Evolutionary conservation across 2,113 vertebrate genomes (phyloP), one percentile per base, ranked within the genome.

Genomic region (Mystacornis crossleyi): DNA sequence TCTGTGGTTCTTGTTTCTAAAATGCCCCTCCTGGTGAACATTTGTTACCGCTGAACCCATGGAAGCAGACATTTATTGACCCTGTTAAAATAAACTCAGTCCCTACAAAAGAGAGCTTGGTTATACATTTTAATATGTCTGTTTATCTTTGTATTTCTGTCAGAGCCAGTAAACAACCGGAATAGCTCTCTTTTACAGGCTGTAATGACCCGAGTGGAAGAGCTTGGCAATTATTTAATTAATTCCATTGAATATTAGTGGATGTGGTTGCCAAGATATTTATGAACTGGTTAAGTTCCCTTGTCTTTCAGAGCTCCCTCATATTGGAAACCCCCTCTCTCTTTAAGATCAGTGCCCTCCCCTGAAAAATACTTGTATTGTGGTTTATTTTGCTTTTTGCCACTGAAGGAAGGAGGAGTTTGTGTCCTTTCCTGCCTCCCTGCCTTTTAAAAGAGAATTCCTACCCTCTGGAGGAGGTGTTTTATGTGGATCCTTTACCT

Each of bases 71-170:
- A 61, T 94, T 96, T 97, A 97, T 95, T 96, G 92, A 89, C 92
- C 92, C 24, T 89, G 71, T 82, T 91, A 95, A 91, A 89, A 94
- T 81, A 95, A 98, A 97, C 93, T 47, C 88, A 94, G 55, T 91
- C 38, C 38, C 47, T 86, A 75, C 83, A 89, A 97, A 91, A 73
- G 58, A 86, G 85, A 92, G 43, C 64, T 88, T 78, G 77, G 88
- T 96, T 95, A 80, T 92, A 74, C 82, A 96, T 95, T 96, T 97
- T 93, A 97, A 81, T 81, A 71, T 70, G 34, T 89, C 45, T 85
- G 58, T 94, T 97, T 96, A 86, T 95, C 86, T 95, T 95, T 95
- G 62, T 92, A 73, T 93, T 97, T 90, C 80, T 95, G 80, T 61
- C 86, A 78, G 18, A 71, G 92, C 86, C 79, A 94, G 86, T 94